phyloP scores from a whole-genome alignment of 2,113 vertebrate species.

The Stomatorhinus ivindoensis region DNA sequence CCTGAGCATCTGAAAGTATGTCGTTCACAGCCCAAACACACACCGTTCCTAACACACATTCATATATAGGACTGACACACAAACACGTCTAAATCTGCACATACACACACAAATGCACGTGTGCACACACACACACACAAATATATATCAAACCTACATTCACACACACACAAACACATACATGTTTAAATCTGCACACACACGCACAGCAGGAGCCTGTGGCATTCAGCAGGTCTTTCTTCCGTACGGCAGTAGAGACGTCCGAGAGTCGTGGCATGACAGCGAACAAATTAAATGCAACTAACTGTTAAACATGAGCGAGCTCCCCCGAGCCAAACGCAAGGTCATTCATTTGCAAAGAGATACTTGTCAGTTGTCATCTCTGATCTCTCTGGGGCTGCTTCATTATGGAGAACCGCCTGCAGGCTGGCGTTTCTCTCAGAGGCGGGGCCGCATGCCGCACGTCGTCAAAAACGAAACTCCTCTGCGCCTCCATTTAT shows the following conservation, averaged over 20 bases:
- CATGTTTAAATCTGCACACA: not conserved
- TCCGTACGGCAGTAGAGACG: not conserved
- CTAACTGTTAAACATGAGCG: not conserved
- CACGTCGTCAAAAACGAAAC: not conserved
- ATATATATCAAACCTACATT: not conserved
- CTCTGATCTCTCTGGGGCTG: slow-evolving; percentile 10
- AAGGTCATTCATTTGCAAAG: slow-evolving; percentile 4
- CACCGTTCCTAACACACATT: not conserved
- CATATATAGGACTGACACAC: not conserved
- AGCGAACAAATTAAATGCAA: not conserved
- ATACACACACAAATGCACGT: not conserved
- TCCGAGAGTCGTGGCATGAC: not conserved
- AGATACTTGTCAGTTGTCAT: slow-evolving; percentile 22
- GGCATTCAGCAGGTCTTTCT: not conserved
- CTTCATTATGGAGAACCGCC: not conserved
- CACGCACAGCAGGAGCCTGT: not conserved
- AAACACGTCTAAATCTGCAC: no score
- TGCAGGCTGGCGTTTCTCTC: not conserved
- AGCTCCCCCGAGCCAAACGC: not conserved
- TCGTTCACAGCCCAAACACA: not conserved
- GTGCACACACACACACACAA: not conserved
- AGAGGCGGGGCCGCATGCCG: not conserved
- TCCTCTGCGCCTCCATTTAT: not conserved
- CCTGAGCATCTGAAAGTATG: not conserved
- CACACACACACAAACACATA: not conserved